Evolutionary conservation across 2,797 vertebrate species (phyloP).

Genomic region (Poeciliopsis presidionis): DNA sequence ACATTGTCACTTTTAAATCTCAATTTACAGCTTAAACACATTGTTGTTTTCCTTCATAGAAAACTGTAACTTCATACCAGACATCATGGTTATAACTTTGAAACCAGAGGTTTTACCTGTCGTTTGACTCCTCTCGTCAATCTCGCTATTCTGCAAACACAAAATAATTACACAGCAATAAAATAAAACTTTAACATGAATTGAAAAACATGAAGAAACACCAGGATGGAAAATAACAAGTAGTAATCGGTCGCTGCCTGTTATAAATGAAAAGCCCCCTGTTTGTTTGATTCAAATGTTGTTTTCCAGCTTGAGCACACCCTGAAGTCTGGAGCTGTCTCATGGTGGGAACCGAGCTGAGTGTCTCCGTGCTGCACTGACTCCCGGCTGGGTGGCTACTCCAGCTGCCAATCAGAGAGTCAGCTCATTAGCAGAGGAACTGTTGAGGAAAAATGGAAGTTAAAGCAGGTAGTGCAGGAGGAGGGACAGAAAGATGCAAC

Average conservation of each 20-base stretch:
- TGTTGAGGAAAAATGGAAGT: not conserved
- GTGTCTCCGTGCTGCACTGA: not conserved
- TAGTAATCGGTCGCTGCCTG: not conserved
- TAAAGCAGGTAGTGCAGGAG: not conserved
- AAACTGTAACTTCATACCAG: not conserved
- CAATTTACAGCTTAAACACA: not conserved
- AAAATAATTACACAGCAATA: not conserved
- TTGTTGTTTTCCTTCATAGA: not conserved
- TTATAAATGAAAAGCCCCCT: not conserved
- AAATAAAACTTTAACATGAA: not conserved
- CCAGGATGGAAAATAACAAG: not conserved
- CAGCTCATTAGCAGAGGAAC: slow-evolving; percentile 1
- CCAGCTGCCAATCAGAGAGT: not conserved
- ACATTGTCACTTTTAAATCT: not conserved
- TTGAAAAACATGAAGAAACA: not conserved
- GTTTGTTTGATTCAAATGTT: not conserved
- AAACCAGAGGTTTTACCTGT: not conserved
- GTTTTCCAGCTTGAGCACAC: not conserved
- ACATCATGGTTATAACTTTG: not conserved
- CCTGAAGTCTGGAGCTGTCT: not conserved
- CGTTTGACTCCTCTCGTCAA: not conserved
- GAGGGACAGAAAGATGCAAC: not conserved
- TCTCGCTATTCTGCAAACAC: not conserved
- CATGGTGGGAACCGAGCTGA: not conserved
- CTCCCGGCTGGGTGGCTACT: not conserved